Percentiles rank a stretch among this genome's conserved stretches.
phyloP scores from a whole-genome alignment of 2,113 vertebrate species.

The Passer domesticus region DNA sequence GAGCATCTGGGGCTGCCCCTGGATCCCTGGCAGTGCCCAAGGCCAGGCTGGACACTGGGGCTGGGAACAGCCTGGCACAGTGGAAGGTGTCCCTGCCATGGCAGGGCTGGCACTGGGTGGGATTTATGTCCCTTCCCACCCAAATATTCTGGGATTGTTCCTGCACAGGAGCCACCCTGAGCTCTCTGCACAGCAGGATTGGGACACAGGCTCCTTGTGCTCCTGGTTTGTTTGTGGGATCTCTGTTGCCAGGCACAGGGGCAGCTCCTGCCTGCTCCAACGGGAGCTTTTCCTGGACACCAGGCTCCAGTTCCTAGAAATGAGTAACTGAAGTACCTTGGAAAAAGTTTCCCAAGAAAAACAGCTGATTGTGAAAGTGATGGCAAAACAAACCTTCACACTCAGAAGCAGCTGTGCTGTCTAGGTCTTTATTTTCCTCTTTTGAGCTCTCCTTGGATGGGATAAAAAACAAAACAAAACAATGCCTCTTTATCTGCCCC shows the following conservation, averaged over 20 bases:
- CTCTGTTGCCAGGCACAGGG: slow-evolving; percentile 29
- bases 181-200: background rate
- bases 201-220: background rate
- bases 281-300: background rate
- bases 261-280: slow-evolving; percentile 22
- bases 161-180: background rate
- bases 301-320: slow-evolving; percentile 53
- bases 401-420: background rate
- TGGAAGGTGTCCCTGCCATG: background rate
- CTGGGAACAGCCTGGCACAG: background rate
- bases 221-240: slow-evolving; percentile 31
- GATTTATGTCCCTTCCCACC: fast-evolving
- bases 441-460: background rate
- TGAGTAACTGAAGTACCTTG: slow-evolving; percentile 24
- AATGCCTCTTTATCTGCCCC: background rate
- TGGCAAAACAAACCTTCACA: background rate
- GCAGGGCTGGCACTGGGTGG: fast-evolving
- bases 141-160: background rate
- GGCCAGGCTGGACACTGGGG: background rate
- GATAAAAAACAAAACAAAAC: background rate
- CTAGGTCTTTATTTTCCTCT: background rate
- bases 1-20: too few species aligned
- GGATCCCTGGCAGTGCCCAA: background rate
- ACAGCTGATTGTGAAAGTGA: slow-evolving; percentile 12
- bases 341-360: slow-evolving; percentile 19